Conservation (phyloP, 2,888 invertebrate species). For the Platycheirus rosarum region DNA sequence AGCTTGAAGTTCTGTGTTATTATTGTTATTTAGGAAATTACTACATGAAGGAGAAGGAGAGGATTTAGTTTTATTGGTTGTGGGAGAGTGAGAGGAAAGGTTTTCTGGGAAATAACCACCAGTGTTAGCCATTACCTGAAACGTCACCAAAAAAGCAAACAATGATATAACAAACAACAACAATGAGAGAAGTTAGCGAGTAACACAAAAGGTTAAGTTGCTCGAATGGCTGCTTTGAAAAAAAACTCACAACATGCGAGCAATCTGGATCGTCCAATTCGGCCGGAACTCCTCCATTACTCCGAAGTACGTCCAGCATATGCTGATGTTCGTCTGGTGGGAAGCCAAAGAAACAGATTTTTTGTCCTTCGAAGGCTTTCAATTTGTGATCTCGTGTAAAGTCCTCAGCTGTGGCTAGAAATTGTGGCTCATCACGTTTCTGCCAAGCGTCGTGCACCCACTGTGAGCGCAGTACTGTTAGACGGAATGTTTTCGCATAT, state of each 20-base stretch:
- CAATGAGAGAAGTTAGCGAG: conserved; percentile 42
- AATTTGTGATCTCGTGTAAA: conserved; percentile 89
- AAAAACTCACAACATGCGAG: conserved; percentile 93
- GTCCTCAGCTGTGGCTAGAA: conserved; percentile 88
- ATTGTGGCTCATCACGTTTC: conserved; percentile 87
- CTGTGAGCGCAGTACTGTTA: conserved; percentile 92
- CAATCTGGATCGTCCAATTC: conserved; percentile 91
- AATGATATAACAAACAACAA: conserved; percentile 55
- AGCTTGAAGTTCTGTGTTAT: conserved; percentile 69
- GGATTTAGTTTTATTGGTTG: conserved; percentile 61
- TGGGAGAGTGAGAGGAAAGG: conserved; percentile 76
- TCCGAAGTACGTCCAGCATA: conserved; percentile 94
- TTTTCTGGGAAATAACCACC: conserved; percentile 82
- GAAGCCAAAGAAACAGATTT: conserved; percentile 95
- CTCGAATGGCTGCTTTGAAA: conserved; percentile 23
- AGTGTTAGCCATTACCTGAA: conserved; percentile 83
- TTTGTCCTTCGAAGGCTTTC: conserved; percentile 93
- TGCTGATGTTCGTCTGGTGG: conserved; percentile 94
- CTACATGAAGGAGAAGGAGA: conserved; percentile 71
- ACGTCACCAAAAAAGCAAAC: conserved; percentile 75
- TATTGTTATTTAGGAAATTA: conserved; percentile 75
- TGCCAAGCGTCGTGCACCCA: conserved; percentile 97
- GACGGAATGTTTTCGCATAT: conserved; percentile 94
- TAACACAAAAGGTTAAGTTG: conserved; percentile 39
- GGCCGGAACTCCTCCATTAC: conserved; percentile 92